These are phyloP conservation scores for Carassius auratus DNA, from an alignment of 2,113 vertebrate genomes.

Conservation along the genomic window DNA sequence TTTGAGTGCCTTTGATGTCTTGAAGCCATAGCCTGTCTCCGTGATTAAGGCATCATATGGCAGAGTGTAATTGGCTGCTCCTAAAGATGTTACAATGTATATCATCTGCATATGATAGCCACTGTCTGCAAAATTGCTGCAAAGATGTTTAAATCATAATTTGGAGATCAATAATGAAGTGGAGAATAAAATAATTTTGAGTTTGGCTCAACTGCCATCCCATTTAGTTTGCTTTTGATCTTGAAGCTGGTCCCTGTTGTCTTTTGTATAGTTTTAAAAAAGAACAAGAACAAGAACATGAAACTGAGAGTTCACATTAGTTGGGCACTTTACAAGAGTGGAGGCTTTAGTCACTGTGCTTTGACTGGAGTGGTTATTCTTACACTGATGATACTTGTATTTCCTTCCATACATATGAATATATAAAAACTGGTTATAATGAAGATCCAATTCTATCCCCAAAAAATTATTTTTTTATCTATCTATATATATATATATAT, in stretches of 20 bases:
- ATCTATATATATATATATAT: no score
- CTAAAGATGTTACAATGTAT: constrained; percentile 17
- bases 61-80: constrained; percentile 38
- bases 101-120: constrained; percentile 28
- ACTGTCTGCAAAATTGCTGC: background rate
- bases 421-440: no score
- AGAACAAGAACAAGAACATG: background rate
- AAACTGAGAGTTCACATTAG: background rate
- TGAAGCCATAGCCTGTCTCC: background rate
- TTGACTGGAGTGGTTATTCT: background rate
- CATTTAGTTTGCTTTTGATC: constrained; percentile 14
- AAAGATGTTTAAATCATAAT: constrained; percentile 26
- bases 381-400: no score
- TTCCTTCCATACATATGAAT: no score
- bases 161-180: constrained; percentile 34
- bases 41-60: constrained; percentile 35
- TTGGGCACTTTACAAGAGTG: background rate
- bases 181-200: constrained; percentile 32
- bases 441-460: no score
- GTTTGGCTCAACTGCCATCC: background rate
- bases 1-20: constrained; percentile 14
- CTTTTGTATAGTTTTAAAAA: constrained; percentile 1
- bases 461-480: no score
- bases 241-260: constrained; percentile 3
- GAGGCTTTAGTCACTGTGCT: background rate